Conservation (phyloP, 1,140 invertebrate species). For the Streblospio benedicti region DNA sequence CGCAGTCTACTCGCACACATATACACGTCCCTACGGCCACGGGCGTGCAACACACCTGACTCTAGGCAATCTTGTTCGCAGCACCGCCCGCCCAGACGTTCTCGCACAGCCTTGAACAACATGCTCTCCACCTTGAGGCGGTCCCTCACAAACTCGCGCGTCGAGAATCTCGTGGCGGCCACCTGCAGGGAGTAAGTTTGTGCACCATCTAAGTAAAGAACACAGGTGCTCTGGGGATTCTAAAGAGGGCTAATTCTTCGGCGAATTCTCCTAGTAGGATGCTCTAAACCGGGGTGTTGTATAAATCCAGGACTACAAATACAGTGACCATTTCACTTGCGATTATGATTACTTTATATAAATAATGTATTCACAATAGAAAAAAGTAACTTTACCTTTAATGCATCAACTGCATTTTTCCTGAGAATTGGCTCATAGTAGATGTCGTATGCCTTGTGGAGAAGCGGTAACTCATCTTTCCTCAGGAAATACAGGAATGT, state of each 20-base stretch:
- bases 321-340: no score
- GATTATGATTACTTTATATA: no score
- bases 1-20: no score
- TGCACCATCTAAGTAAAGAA: no score
- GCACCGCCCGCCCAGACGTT: slow-evolving; percentile 27
- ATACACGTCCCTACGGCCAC: not conserved
- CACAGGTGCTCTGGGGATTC: no score
- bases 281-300: no score
- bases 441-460: slow-evolving; percentile 33
- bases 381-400: no score
- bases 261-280: no score
- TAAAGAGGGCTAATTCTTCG: no score
- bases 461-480: slow-evolving; percentile 25
- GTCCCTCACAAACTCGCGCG: slow-evolving; percentile 25
- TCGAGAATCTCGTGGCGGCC: slow-evolving; percentile 25
- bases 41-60: slow-evolving; percentile 15
- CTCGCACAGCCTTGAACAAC: slow-evolving; percentile 27
- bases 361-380: no score
- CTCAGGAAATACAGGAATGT: slow-evolving; percentile 34
- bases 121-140: slow-evolving; percentile 23
- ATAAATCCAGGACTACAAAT: no score
- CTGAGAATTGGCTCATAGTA: slow-evolving; percentile 31
- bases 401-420: slow-evolving; percentile 31
- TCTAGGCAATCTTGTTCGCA: slow-evolving; percentile 21
- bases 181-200: no score